phyloP scores from a whole-genome alignment of 2,888 invertebrate genomes.

The Philaethria dido region DNA sequence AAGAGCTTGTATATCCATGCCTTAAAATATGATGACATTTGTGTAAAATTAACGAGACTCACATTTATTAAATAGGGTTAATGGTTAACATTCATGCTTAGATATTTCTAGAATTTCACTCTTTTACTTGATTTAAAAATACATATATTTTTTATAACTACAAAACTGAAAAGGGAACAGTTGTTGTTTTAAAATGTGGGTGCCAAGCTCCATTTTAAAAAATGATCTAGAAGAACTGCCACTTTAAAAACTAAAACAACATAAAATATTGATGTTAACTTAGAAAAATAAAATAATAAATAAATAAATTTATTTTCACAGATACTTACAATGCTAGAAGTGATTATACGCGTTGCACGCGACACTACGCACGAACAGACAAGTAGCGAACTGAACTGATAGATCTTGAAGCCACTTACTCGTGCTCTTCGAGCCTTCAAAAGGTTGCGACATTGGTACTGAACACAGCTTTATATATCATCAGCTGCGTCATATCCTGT shows the following conservation, averaged over 20 bases:
- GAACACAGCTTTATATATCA: slow-evolving; percentile 17
- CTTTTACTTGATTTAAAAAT: no score
- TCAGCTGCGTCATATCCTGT: slow-evolving; percentile 15
- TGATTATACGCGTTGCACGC: slow-evolving; percentile 11
- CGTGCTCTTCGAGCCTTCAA: slow-evolving; percentile 35
- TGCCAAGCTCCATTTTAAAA: no score
- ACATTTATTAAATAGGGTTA: no score
- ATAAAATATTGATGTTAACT: not conserved
- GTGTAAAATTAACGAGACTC: no score
- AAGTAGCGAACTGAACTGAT: slow-evolving; percentile 29
- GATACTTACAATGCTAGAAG: not conserved
- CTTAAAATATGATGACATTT: no score
- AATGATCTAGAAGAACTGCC: no score
- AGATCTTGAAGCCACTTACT: slow-evolving; percentile 13
- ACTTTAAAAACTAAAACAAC: not conserved
- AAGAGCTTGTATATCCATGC: no score
- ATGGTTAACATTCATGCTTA: no score
- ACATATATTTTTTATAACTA: no score
- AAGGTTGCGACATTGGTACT: slow-evolving; percentile 43
- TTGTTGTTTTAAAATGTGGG: no score
- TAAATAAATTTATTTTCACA: not conserved
- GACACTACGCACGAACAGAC: slow-evolving; percentile 23
- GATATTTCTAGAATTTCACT: no score
- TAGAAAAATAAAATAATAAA: not conserved
- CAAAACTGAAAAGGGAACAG: no score